Base-by-base conservation (phyloP, 2,888 invertebrate species). In the Candidula unifasciata region DNA sequence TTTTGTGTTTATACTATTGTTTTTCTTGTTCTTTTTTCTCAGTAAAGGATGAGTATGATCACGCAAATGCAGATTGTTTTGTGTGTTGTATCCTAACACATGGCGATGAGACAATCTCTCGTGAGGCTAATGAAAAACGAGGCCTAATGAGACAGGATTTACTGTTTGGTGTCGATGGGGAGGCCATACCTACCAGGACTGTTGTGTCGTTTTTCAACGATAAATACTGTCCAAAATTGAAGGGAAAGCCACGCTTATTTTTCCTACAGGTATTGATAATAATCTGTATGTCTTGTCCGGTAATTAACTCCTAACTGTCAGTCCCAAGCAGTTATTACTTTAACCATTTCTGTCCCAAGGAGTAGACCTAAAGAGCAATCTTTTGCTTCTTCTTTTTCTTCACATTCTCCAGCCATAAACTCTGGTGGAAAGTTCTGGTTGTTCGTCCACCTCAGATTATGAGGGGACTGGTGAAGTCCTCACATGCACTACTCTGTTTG, bases 41-140 rank as follows among this genome's bases (percentile, higher is more conserved):
- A 74, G 73, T 52, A n/a, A 74, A 44, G 13, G 52, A 44, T 8
- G 27, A 74, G 18, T 88, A 87, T 94, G 96, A 98, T 93, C 97
- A 98, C 93, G 95, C 95, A 0, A 95, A 97, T 57, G 95, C 96
- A 89, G 98, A 98, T 93, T 97, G 97, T 90, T 94, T 98, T 87
- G 93, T 96, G 0, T 95, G 97, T 89, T 96, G 96, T 74, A 96
- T 98, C 68, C 94, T 98, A 87, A 96, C 97, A 82, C 98, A 98
- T 92, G 98, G 98, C 44, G 97, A 98, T 93, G 94, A 96, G 89
- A 97, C 97, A 13, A 35, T 78, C 24, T 21, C 37, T 6, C 52
- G 68, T 21, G 54, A 44, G 2, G 74, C 64, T 3, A 44, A 33
- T 10, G 78, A 69, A 18, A 33, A 6, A n/a, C 21, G 21, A 5